A percentile compares a stretch with the other conserved stretches of the same genome.
phyloP scores from a whole-genome alignment of 2,888 invertebrate genomes.

The Yponomeuta evonymella region DNA sequence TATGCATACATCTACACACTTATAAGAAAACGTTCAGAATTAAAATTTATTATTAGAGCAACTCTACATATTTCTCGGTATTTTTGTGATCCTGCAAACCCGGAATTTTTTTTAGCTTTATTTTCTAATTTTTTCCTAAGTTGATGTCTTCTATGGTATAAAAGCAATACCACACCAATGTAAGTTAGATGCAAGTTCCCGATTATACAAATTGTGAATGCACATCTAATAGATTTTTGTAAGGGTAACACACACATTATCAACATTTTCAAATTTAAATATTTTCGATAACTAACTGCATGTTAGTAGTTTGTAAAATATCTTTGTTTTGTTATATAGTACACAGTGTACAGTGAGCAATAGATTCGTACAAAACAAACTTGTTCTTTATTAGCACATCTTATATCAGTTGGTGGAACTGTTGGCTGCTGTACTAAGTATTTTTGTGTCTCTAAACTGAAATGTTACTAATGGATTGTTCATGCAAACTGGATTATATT shows the following conservation, averaged over 20 bases:
- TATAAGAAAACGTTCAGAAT: no score
- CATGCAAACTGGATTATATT: neutral
- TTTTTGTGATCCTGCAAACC: no score
- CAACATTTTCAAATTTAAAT: neutral
- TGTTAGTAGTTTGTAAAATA: neutral
- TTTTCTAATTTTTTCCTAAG: no score
- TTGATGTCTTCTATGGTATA: no score
- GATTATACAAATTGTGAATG: neutral
- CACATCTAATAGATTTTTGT: neutral
- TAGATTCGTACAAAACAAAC: neutral
- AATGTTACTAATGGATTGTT: neutral
- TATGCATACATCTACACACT: no score
- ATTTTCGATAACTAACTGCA: neutral
- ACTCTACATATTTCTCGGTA: no score
- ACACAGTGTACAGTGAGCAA: neutral
- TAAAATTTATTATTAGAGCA: no score
- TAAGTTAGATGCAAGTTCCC: no score
- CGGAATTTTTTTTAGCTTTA: no score
- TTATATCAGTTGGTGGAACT: neutral
- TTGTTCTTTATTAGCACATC: neutral
- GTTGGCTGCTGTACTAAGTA: neutral
- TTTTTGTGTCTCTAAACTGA: neutral
- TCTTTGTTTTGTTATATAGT: neutral
- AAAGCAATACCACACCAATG: no score
- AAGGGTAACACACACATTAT: neutral